Evolutionary conservation across 2,797 vertebrate genomes (phyloP).

Genomic region (Onychomys arenicola): DNA sequence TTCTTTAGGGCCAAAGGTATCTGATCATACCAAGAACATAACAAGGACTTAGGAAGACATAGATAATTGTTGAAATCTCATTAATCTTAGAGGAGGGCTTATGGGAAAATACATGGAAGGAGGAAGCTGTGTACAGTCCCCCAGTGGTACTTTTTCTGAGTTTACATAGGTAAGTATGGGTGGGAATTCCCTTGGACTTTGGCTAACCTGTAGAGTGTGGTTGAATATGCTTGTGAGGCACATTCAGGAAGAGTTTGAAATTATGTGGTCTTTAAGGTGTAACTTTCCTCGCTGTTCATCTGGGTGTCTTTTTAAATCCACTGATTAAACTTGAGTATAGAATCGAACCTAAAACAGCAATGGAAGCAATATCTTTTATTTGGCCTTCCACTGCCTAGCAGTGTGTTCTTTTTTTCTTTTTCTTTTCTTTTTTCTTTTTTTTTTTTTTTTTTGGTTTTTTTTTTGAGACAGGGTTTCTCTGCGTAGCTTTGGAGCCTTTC

Average conservation of each 20-base stretch:
- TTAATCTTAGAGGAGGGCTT: background rate
- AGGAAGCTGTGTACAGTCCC: background rate
- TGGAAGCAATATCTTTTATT: background rate
- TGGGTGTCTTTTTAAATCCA: background rate
- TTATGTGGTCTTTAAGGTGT: background rate
- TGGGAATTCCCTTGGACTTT: conserved; percentile 8
- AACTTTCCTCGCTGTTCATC: background rate
- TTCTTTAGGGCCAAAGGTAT: conserved; percentile 43
- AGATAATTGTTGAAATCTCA: conserved; percentile 10
- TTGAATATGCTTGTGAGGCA: background rate
- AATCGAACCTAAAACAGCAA: background rate
- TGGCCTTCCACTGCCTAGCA: background rate
- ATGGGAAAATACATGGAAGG: background rate
- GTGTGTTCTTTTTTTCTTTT: too few species aligned
- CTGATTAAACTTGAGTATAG: background rate
- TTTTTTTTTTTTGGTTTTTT: too few species aligned
- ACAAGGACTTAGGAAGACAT: background rate
- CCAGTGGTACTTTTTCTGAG: background rate
- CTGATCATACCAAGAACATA: background rate
- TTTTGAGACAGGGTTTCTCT: too few species aligned
- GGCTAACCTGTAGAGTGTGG: background rate
- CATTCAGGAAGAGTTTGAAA: background rate
- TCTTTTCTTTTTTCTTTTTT: too few species aligned
- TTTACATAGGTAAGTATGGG: background rate
- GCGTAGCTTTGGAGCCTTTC: too few species aligned